These are phyloP conservation scores for Penelope pileata DNA, from an alignment of 2,113 vertebrate species.

Conservation along the genomic window DNA sequence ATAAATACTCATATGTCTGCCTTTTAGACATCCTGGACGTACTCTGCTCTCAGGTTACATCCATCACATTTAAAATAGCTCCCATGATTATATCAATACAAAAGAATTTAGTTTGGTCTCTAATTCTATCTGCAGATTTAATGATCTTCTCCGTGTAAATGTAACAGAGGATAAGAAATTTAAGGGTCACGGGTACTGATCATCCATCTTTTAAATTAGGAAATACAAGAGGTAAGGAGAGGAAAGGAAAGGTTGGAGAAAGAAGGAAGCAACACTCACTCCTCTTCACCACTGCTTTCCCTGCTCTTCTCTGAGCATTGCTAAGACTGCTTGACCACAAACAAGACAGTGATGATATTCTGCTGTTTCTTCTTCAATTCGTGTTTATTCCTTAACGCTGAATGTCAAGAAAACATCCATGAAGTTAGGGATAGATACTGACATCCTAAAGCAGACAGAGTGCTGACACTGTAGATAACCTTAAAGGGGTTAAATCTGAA, in stretches of 20 bases:
- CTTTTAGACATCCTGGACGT: slow-evolving; percentile 57
- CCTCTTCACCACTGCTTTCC: neutral
- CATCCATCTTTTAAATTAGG: neutral
- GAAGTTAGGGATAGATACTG: neutral
- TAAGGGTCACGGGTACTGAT: slow-evolving; percentile 22
- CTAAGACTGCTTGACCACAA: neutral
- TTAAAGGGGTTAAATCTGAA: slow-evolving; percentile 32
- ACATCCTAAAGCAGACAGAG: neutral
- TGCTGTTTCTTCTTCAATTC: neutral
- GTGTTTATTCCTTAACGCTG: neutral
- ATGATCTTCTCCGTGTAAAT: slow-evolving; percentile 56
- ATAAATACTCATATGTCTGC: slow-evolving; percentile 77
- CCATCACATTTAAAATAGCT: slow-evolving; percentile 43
- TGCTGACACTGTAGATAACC: neutral
- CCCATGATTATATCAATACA: slow-evolving; percentile 35
- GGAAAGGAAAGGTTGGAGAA: neutral
- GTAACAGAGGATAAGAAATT: slow-evolving; percentile 50
- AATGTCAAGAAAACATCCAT: neutral
- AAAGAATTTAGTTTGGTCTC: slow-evolving; percentile 51
- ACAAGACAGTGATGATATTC: neutral
- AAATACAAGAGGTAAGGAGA: neutral
- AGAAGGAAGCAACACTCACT: neutral
- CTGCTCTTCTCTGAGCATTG: fast-evolving
- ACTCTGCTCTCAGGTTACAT: slow-evolving; percentile 40
- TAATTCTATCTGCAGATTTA: slow-evolving; percentile 73